Percentiles rank a stretch among this genome's conserved stretches.
Conservation (phyloP, 64 coral and sea anemone species). For the Porites australiensis region DNA sequence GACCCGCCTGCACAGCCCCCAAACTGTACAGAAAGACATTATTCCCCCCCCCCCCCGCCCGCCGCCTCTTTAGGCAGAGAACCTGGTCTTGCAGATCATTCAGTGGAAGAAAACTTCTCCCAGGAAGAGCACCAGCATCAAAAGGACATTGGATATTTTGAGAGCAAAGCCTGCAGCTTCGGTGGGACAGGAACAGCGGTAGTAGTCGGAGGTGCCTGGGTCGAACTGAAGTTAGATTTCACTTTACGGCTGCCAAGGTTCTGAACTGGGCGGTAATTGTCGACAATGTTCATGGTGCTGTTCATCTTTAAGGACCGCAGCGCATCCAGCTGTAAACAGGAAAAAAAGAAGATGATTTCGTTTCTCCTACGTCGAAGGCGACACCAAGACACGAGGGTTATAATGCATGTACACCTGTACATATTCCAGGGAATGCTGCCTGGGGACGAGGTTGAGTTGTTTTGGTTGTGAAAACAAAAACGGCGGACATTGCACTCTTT, state of each 20-base stretch:
- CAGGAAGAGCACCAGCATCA: background rate
- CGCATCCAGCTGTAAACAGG: constrained; percentile 26
- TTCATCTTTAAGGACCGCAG: constrained; percentile 54
- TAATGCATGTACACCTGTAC: too few species aligned
- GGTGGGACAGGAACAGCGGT: too few species aligned
- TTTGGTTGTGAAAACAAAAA: too few species aligned
- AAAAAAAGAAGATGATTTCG: background rate
- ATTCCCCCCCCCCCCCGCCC: too few species aligned
- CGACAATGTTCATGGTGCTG: background rate
- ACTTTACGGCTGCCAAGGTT: background rate
- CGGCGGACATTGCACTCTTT: too few species aligned
- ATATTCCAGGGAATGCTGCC: too few species aligned
- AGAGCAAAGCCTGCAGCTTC: background rate
- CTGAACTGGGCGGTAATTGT: constrained; percentile 59
- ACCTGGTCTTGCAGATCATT: background rate
- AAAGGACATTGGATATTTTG: background rate
- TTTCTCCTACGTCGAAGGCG: background rate
- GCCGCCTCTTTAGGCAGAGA: background rate
- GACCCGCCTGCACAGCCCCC: too few species aligned
- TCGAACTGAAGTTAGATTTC: background rate
- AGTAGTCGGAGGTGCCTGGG: background rate
- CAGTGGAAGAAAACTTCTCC: background rate
- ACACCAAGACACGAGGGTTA: too few species aligned
- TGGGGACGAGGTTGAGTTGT: too few species aligned
- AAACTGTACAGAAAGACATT: too few species aligned